Base-by-base conservation (phyloP, 1,140 invertebrate species). In the Brachionus rubens region DNA sequence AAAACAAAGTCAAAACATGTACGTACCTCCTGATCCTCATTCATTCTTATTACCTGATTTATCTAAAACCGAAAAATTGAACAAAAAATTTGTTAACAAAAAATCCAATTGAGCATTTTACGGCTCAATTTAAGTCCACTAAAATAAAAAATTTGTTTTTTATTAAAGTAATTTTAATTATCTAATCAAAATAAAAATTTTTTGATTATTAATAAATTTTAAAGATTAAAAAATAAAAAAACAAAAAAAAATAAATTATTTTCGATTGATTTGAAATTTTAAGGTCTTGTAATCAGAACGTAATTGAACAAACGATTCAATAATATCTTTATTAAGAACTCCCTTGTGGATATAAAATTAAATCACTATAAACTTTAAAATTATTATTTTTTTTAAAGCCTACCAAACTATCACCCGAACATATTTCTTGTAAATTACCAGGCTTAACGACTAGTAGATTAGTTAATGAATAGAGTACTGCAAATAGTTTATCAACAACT, bases 381-480 rank as follows among this genome's bases (percentile, higher is more conserved):
- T 26, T 10, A 21, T 19, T 24, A 24, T 43, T 14, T 19, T 24
- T 36, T 36, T 9, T 36, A 36, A 36, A 5, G 7, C 24, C 14
- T 86, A 96, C 94, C 88, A 98, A 85, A 75, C 93, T 92, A 83
- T 96, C 94, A 36, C 92, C 92, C 54, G 90, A 91, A 82, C 93
- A 95, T 30, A 98, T 92, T 87, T 96, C 92, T 81, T 92, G 91
- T 78, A 99, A 86, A 87, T 98, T 98, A 84, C 96, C 92, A 1
- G 94, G 94, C 78, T 94, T 93, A 0, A 98, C 95, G 6, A 98
- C 87, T 56, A 99, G 85, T 36, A 99, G 86, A 87, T 98, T 99
- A 82, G 94, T 96, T 5, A 99, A 87, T 7, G 94, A 92, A 83
- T 98, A 93, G 14, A 99, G 86, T 30, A 92, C 92, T 84, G 98